Percentiles rank a stretch among this genome's conserved stretches.
These are phyloP conservation scores for Perdita meconis DNA, from an alignment of 2,888 invertebrate genomes.

Conservation along the genomic window DNA sequence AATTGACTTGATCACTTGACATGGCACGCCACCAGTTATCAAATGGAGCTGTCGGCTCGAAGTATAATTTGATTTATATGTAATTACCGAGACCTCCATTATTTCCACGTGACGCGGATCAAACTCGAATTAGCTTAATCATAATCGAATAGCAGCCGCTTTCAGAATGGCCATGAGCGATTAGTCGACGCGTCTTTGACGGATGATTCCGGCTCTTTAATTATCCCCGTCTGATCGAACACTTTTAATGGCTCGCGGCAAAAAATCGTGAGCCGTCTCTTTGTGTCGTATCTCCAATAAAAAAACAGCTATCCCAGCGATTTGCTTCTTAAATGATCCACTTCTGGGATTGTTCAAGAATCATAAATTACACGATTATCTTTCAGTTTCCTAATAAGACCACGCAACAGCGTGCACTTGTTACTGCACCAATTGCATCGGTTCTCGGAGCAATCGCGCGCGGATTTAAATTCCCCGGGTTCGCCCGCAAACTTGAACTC, in stretches of 20 bases:
- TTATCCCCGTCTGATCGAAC: slow-evolving; percentile 55
- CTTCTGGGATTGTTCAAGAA: too few relatives aligned
- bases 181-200: slow-evolving; percentile 68
- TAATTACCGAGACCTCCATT: slow-evolving; percentile 78
- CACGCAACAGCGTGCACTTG: not conserved
- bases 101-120: slow-evolving; percentile 81
- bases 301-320: too few relatives aligned
- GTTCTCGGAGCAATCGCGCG: slow-evolving; percentile 15
- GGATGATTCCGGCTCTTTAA: slow-evolving; percentile 63
- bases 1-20: slow-evolving; percentile 73
- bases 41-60: slow-evolving; percentile 70
- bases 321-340: too few relatives aligned
- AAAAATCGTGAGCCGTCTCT: slow-evolving; percentile 1
- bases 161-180: slow-evolving; percentile 60
- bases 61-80: slow-evolving; percentile 78
- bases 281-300: not conserved
- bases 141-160: slow-evolving; percentile 76
- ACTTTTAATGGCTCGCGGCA: slow-evolving; percentile 39
- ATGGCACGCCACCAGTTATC: slow-evolving; percentile 70
- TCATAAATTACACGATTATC: too few relatives aligned
- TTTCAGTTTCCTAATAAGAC: not conserved
- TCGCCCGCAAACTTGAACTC: not conserved
- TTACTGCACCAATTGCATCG: not conserved
- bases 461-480: slow-evolving; percentile 44
- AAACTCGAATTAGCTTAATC: slow-evolving; percentile 82